Conservation (phyloP, 2,113 vertebrate genomes). For the Rhea pennata region DNA sequence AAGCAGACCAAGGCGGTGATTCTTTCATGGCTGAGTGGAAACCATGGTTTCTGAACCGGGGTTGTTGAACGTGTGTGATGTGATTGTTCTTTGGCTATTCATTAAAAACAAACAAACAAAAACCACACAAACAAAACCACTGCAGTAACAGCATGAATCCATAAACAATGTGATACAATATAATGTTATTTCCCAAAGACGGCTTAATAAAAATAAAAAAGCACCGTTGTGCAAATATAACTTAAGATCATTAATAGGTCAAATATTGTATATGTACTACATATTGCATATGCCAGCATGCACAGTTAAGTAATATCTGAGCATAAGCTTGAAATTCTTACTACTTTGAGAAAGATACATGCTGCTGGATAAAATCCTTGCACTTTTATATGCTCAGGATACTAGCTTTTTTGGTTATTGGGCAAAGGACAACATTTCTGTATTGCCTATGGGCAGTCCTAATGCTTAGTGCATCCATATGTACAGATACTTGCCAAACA, state of each 20-base stretch:
- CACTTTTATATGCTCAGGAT: background rate
- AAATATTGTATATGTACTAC: no score
- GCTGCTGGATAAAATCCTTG: background rate
- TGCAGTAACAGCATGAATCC: background rate
- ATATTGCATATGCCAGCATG: no score
- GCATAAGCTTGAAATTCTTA: background rate
- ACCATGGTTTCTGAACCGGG: background rate
- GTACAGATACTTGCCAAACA: background rate
- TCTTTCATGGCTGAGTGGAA: background rate
- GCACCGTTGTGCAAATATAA: background rate
- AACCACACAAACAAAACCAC: background rate
- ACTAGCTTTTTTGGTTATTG: background rate
- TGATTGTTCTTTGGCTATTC: background rate
- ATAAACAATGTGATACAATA: background rate
- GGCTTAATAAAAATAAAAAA: background rate
- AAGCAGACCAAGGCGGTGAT: background rate
- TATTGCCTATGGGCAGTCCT: background rate
- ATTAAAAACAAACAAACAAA: background rate
- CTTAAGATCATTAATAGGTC: no score
- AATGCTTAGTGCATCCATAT: background rate
- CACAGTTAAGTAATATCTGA: no score
- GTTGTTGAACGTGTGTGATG: background rate
- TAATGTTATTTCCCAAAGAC: background rate
- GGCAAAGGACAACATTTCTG: background rate
- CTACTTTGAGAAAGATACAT: background rate